These are phyloP conservation scores for Mythimna ferrago DNA, from an alignment of 2,888 invertebrate species.

Conservation along the genomic window DNA sequence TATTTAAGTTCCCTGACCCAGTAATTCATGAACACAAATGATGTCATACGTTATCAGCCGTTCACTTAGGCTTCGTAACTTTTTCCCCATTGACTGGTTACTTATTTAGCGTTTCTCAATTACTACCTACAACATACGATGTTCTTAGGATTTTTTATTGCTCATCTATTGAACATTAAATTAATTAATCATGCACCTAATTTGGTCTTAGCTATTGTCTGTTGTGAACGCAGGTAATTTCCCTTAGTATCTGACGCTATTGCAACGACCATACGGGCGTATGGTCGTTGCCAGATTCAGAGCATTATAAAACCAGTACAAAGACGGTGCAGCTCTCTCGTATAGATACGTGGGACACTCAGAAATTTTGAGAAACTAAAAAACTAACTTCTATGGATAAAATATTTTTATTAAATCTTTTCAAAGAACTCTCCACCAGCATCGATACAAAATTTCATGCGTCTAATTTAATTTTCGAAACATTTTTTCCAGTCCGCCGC, in stretches of 20 bases:
- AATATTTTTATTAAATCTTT: too few species aligned
- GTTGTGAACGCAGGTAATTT: conserved; percentile 4
- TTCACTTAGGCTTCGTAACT: conserved; percentile 10
- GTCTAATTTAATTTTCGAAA: too few species aligned
- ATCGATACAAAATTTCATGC: too few species aligned
- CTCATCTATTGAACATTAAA: conserved; percentile 5
- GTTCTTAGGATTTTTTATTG: conserved; percentile 16
- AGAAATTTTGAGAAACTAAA: too few species aligned
- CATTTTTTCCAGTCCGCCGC: too few species aligned
- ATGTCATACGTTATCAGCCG: conserved; percentile 44
- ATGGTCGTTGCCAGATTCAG: too few species aligned
- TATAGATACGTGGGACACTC: too few species aligned
- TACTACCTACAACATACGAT: conserved; percentile 19
- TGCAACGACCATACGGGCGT: too few species aligned
- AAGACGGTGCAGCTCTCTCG: too few species aligned
- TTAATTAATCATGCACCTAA: conserved; percentile 2
- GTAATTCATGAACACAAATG: conserved; percentile 41
- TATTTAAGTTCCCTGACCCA: conserved; percentile 53
- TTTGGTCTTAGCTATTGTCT: not conserved
- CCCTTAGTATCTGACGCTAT: not conserved
- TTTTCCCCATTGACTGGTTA: conserved; percentile 23
- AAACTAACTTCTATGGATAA: too few species aligned
- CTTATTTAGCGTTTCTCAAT: not conserved
- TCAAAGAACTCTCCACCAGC: too few species aligned
- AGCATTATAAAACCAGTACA: too few species aligned